Conservation (phyloP, 1,140 invertebrate species). For the Stenopsyche tienmushanensis region DNA sequence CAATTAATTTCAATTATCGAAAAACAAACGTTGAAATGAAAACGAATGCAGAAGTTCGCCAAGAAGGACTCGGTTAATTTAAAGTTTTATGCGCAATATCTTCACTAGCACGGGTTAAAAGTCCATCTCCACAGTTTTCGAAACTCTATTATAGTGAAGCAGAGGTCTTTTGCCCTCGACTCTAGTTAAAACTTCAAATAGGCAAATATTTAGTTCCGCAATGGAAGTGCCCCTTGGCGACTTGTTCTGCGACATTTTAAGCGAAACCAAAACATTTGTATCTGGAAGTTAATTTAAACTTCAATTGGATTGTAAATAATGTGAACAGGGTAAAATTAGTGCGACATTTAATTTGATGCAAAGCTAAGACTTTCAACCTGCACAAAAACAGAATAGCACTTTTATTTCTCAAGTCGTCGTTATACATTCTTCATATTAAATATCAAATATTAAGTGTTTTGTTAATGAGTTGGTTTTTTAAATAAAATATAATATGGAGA, state of each 20-base stretch:
- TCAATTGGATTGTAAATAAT: conserved; percentile 19
- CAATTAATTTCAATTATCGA: too few species aligned
- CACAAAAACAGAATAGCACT: too few species aligned
- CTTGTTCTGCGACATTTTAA: neutral
- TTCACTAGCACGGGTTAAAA: neutral
- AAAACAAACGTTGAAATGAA: too few species aligned
- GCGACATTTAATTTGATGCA: too few species aligned
- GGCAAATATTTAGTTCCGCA: conserved; percentile 24
- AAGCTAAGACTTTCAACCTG: too few species aligned
- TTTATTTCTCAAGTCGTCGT: too few species aligned
- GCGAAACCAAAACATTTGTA: conserved; percentile 6
- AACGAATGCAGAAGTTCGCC: too few species aligned
- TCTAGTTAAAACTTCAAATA: conserved; percentile 14
- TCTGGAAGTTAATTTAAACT: conserved; percentile 27
- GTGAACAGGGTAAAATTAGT: neutral
- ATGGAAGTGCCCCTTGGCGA: conserved; percentile 1
- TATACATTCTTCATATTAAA: too few species aligned
- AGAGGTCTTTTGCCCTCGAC: neutral
- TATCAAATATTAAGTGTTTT: too few species aligned
- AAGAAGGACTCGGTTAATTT: neutral
- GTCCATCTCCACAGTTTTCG: neutral
- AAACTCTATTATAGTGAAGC: conserved; percentile 2
- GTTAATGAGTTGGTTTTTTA: too few species aligned
- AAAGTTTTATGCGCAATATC: conserved; percentile 9
- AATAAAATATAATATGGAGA: too few species aligned